Percentiles rank a stretch among this genome's conserved stretches.
These are phyloP conservation scores for Ruditapes philippinarum DNA, from an alignment of 1,140 invertebrate genomes.

Conservation along the genomic window DNA sequence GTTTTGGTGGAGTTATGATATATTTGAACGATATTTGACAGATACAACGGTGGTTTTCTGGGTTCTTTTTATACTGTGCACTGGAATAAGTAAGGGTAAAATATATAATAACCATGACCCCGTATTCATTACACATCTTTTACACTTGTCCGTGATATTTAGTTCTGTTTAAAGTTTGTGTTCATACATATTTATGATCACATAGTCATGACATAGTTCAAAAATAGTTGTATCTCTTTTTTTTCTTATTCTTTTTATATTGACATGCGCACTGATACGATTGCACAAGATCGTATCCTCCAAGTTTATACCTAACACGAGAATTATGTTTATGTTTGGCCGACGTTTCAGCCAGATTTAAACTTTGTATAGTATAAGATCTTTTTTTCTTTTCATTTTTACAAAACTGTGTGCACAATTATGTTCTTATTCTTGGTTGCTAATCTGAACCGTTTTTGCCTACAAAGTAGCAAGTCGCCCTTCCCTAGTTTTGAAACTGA, in stretches of 20 bases:
- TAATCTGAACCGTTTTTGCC: too few relatives aligned
- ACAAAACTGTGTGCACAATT: neutral
- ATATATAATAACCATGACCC: constrained; percentile 11
- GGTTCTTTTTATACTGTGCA: neutral
- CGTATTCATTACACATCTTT: constrained; percentile 10
- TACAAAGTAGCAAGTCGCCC: too few relatives aligned
- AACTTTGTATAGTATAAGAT: neutral
- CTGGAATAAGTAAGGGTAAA: constrained; percentile 2
- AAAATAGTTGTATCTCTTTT: too few relatives aligned
- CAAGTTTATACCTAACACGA: constrained; percentile 40
- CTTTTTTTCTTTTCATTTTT: neutral
- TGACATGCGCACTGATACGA: constrained; percentile 1
- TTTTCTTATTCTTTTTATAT: neutral
- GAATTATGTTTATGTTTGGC: neutral
- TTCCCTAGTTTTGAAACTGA: too few relatives aligned
- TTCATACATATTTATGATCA: neutral
- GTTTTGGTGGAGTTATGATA: too few relatives aligned
- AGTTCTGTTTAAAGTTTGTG: constrained; percentile 3
- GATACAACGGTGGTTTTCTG: neutral
- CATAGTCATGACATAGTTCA: too few relatives aligned
- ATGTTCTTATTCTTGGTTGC: neutral
- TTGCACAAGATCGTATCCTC: neutral
- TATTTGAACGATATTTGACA: neutral
- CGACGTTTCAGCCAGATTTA: neutral
- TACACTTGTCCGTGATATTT: neutral